Conservation (phyloP, 2,797 vertebrate species). For the Liparis tanakae region DNA sequence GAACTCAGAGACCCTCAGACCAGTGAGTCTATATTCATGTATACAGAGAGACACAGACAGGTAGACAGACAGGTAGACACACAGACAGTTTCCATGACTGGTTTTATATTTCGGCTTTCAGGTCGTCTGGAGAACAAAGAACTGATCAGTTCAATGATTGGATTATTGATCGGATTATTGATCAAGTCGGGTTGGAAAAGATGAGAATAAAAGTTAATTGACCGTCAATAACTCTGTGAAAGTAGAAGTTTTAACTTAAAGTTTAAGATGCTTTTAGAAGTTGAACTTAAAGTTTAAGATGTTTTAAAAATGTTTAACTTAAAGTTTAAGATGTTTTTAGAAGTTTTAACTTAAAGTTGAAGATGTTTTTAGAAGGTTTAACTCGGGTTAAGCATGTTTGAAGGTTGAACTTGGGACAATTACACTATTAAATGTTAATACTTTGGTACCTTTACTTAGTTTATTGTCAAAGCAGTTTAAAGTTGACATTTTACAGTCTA, state of each 20-base stretch:
- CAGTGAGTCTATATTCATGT: slow-evolving; percentile 47
- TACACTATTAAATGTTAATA: background rate
- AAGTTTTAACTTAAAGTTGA: no score
- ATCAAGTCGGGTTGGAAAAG: no score
- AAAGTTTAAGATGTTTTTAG: no score
- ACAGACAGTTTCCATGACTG: slow-evolving; percentile 60
- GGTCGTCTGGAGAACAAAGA: slow-evolving; percentile 19
- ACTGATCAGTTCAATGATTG: background rate
- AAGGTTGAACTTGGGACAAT: no score
- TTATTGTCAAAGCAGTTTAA: background rate
- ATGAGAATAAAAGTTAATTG: no score
- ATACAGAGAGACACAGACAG: slow-evolving; percentile 21
- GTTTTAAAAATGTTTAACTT: no score
- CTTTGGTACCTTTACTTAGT: background rate
- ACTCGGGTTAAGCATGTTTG: no score
- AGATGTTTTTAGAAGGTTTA: no score
- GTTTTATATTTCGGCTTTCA: slow-evolving; percentile 56
- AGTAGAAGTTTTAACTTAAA: background rate
- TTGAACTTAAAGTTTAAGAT: no score
- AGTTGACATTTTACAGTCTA: background rate
- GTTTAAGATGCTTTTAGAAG: no score
- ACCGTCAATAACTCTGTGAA: no score
- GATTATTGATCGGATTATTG: background rate
- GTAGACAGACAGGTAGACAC: background rate
- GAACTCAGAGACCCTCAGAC: slow-evolving; percentile 66